Base-by-base conservation (phyloP, 1,140 invertebrate species). In the Venturia canescens region DNA sequence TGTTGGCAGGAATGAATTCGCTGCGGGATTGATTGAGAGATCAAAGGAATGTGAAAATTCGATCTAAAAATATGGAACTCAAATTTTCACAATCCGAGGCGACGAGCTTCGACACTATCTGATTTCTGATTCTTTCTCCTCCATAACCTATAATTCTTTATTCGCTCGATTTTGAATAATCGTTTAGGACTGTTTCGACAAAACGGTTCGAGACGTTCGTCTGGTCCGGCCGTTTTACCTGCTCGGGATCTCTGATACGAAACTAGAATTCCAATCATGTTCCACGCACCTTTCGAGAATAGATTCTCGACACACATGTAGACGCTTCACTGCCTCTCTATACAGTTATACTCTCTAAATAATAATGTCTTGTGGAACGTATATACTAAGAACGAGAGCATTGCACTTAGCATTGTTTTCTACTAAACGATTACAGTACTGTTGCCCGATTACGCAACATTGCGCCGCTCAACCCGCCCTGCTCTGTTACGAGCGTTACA, bases 361-460 rank as follows among this genome's bases (percentile, higher is more conserved):
- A n/a, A n/a, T n/a, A n/a, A 57, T 21, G 18, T 6, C 53, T 57
- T 57, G 38, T 11, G 13, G 21, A n/a, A 57, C 4, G 21, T 57
- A 57, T 57, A 70, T 70, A 27, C 1, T 29, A 67, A n/a, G 21
- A 31, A 74, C 77, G 44, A 85, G 80, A 79, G 83, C 77, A 74
- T 83, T 79, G 53, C 74, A 80, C 84, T 84, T 86, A 83, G 80
- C 77, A 86, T 86, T 86, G 85, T 86, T 83, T 81, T 83, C 67
- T 53, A 72, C 71, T 85, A 86, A 85, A 81, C 77, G 81, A 86
- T 86, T 86, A 86, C 81, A 9, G 38, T 44, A 26, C 18, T 31
- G 66, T 34, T 75, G 72, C 83, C 83, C 80, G 16, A 31, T 70
- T 70, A 70, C 29, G 67, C 67, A 70, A 70, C 31, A 70, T 57